Conservation (phyloP, 1,140 invertebrate species). For the Drosophila quadrilineata region DNA sequence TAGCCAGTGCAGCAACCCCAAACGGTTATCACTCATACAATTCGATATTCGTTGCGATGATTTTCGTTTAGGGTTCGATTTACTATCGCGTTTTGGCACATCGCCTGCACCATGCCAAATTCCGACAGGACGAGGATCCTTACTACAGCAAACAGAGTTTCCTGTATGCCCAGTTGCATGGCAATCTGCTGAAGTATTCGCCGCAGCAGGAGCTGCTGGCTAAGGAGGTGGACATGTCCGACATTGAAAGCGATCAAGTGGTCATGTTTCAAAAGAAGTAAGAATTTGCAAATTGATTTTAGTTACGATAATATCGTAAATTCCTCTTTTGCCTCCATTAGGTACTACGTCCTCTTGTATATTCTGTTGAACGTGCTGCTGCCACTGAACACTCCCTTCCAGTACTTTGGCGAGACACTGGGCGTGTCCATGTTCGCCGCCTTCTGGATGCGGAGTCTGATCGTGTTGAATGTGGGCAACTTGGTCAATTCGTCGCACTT, state of each 20-base stretch:
- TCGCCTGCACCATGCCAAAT: constrained; percentile 94
- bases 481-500: constrained; percentile 87
- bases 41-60: not conserved
- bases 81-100: constrained; percentile 92
- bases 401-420: constrained; percentile 88
- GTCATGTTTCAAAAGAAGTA: constrained; percentile 93
- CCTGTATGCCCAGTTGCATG: constrained; percentile 90
- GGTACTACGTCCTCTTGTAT: constrained; percentile 88
- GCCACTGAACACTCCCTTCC: constrained; percentile 88
- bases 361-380: constrained; percentile 85
- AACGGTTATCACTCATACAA: not conserved
- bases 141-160: constrained; percentile 94
- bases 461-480: constrained; percentile 85
- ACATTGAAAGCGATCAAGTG: constrained; percentile 91
- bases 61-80: constrained; percentile 84
- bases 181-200: constrained; percentile 87
- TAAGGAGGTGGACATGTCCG: constrained; percentile 90
- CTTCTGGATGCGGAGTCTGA: constrained; percentile 85
- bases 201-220: constrained; percentile 87
- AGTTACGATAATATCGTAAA: too few relatives aligned
- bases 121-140: constrained; percentile 94
- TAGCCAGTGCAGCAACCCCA: constrained; percentile 43
- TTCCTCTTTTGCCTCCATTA: constrained; percentile 61
- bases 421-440: constrained; percentile 84
- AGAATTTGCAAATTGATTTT: not conserved